phyloP scores from a whole-genome alignment of 2,797 vertebrate species.

The Poecile montanus region DNA sequence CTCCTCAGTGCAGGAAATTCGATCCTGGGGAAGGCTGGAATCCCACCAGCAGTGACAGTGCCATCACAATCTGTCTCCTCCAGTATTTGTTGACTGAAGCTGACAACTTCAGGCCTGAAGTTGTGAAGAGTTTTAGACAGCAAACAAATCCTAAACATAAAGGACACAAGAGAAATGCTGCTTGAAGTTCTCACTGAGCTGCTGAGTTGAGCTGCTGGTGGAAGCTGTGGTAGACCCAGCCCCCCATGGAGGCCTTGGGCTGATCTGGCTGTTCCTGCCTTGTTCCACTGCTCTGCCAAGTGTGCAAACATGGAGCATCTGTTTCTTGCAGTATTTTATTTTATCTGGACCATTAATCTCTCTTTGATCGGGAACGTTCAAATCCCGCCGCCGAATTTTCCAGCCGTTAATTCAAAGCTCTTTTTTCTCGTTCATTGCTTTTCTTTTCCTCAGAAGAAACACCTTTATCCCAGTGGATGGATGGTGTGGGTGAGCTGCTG shows the following conservation, averaged over 20 bases:
- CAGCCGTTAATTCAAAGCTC: not conserved
- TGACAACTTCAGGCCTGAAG: not conserved
- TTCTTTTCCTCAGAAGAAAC: not conserved
- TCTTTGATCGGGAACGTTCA: not conserved
- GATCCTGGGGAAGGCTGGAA: not conserved
- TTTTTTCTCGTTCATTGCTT: not conserved
- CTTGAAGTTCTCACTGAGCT: not conserved
- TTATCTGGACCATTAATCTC: not conserved
- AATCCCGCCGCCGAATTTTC: not conserved
- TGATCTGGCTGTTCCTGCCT: not conserved
- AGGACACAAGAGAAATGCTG: not conserved
- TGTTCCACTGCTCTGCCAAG: not conserved
- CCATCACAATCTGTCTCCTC: not conserved
- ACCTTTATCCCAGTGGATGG: not conserved
- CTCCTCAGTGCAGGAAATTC: not conserved
- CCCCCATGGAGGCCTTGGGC: not conserved
- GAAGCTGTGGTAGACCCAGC: not conserved
- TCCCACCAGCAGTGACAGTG: not conserved
- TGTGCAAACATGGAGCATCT: slow-evolving; percentile 19
- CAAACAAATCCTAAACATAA: not conserved
- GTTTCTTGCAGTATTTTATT: not conserved
- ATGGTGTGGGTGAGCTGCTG: not conserved
- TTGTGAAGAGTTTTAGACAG: not conserved
- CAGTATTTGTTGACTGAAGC: not conserved
- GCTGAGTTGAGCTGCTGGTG: not conserved